Evolutionary conservation across 2,888 invertebrate genomes (phyloP).

Genomic region (Teinopalpus imperialis): DNA sequence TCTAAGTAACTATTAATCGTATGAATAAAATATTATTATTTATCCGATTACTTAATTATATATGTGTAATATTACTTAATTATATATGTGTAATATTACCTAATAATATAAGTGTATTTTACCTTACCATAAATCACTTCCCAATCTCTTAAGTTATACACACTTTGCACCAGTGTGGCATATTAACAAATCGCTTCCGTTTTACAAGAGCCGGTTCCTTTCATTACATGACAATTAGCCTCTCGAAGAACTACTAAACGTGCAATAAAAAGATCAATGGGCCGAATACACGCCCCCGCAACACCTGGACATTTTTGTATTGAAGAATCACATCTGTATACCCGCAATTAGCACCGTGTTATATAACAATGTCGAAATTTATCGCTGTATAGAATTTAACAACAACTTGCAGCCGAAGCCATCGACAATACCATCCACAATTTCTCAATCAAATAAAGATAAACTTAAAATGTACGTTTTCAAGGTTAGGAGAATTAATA

Average conservation of each 20-base stretch:
- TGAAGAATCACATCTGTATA: conserved; percentile 3
- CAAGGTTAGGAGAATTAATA: too few relatives aligned
- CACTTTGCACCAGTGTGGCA: conserved; percentile 15
- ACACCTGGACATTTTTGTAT: conserved; percentile 38
- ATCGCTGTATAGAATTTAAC: conserved; percentile 3
- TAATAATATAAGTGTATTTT: too few relatives aligned
- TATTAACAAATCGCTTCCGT: conserved; percentile 31
- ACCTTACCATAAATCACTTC: background rate
- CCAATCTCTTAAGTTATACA: conserved; percentile 1
- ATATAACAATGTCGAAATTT: conserved; percentile 11
- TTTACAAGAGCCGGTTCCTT: conserved; percentile 29
- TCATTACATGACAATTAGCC: conserved; percentile 44
- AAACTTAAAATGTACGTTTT: too few relatives aligned
- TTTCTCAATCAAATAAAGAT: too few relatives aligned
- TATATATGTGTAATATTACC: too few relatives aligned
- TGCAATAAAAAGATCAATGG: conserved; percentile 42
- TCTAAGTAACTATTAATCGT: too few relatives aligned
- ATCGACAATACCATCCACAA: too few relatives aligned
- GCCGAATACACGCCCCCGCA: conserved; percentile 31
- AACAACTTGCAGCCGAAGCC: too few relatives aligned
- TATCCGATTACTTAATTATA: too few relatives aligned
- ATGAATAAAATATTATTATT: too few relatives aligned
- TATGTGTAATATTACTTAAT: too few relatives aligned
- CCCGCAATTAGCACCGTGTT: conserved; percentile 13
- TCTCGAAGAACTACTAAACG: conserved; percentile 39